phyloP scores from a whole-genome alignment of 2,113 vertebrate species.

The Sylvilagus bachmani region DNA sequence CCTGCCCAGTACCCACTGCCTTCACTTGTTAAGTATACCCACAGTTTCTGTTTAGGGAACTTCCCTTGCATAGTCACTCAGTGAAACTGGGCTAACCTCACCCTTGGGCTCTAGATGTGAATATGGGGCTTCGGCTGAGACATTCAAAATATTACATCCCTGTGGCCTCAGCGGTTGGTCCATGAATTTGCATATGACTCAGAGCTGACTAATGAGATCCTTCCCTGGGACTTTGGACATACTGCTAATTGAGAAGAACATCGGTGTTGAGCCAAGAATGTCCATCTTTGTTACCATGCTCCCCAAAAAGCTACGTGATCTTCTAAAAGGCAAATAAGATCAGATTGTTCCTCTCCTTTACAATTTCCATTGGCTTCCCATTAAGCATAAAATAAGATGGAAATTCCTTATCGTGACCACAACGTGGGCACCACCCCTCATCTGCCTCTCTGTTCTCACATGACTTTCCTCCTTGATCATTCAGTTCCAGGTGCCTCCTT shows the following conservation, averaged over 20 bases:
- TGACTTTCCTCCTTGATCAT: background rate
- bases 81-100: rapidly evolving
- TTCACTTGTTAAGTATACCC: background rate
- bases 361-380: background rate
- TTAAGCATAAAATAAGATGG: background rate
- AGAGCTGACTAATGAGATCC: background rate
- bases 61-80: background rate
- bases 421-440: background rate
- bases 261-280: background rate
- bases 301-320: background rate
- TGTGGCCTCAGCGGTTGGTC: background rate
- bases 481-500: background rate
- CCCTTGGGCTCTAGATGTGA: background rate
- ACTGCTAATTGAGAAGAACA: background rate
- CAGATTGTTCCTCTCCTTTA: background rate
- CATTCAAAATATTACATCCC: background rate
- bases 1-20: background rate
- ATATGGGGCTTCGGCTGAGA: background rate
- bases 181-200: background rate
- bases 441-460: background rate
- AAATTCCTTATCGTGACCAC: background rate
- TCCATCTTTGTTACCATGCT: background rate
- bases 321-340: conserved; percentile 16
- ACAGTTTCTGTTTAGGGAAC: background rate
- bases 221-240: background rate